Evolutionary conservation across 2,797 vertebrate species (phyloP).

Genomic region (Danio aesculapii): DNA sequence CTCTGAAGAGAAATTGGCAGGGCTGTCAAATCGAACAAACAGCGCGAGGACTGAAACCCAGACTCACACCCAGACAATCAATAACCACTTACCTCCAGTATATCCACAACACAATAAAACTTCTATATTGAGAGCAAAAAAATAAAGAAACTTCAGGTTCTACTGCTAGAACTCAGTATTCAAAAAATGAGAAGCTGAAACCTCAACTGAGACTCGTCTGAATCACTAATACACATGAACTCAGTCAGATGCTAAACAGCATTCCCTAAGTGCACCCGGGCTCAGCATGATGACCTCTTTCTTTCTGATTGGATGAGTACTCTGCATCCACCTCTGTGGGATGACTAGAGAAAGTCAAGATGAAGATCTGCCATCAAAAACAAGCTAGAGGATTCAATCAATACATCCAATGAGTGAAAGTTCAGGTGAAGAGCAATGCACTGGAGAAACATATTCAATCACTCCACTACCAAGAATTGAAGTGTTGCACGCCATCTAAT

Average conservation of each 20-base stretch:
- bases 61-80: conserved; percentile 32
- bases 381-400: not conserved
- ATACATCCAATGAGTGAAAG: not conserved
- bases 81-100: conserved; percentile 34
- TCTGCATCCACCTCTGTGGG: not conserved
- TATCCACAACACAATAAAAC: conserved; percentile 38
- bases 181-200: conserved; percentile 18
- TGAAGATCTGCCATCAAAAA: conserved; percentile 9
- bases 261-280: not conserved
- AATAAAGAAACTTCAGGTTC: not conserved
- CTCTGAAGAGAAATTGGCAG: not conserved
- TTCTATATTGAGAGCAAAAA: conserved; percentile 29
- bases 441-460: conserved; percentile 4
- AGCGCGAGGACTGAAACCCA: conserved; percentile 19
- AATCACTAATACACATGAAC: not conserved
- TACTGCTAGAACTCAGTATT: conserved; percentile 4
- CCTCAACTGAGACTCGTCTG: not conserved
- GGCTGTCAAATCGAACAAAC: conserved; percentile 14
- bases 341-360: not conserved
- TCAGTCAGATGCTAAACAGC: not conserved
- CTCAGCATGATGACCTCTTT: not conserved
- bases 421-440: not conserved
- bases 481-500: conserved; percentile 10
- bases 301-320: not conserved
- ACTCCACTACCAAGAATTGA: not conserved